phyloP scores from a whole-genome alignment of 2,113 vertebrate species.

The Eurypyga helias region DNA sequence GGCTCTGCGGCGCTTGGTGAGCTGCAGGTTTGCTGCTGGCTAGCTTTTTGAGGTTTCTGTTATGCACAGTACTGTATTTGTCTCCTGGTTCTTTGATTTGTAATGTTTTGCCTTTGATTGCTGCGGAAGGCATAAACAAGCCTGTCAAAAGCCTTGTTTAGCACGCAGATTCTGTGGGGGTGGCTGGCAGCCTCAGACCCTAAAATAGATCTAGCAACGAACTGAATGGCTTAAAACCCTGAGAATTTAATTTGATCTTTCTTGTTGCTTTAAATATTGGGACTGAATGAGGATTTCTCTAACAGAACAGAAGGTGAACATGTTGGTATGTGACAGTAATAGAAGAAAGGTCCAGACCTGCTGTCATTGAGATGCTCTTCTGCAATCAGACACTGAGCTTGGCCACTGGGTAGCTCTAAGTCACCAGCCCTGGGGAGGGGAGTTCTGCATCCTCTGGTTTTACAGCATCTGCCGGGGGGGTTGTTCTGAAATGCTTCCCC shows the following conservation, averaged over 20 bases:
- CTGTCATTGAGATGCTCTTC: constrained; percentile 37
- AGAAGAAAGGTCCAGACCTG: constrained; percentile 44
- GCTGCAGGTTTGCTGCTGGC: constrained; percentile 44
- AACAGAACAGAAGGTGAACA: constrained; percentile 56
- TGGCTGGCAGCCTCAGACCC: constrained; percentile 51
- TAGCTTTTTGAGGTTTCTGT: constrained; percentile 32
- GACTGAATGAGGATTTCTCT: constrained; percentile 48
- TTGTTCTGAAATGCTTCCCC: neutral
- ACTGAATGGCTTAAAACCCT: constrained; percentile 13
- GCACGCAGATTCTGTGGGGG: neutral
- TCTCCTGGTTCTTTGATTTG: constrained; percentile 53
- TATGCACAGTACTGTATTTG: neutral
- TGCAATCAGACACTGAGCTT: neutral
- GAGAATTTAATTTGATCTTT: constrained; percentile 51
- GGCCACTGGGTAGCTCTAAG: neutral
- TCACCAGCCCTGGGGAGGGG: neutral
- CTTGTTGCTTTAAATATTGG: constrained; percentile 56
- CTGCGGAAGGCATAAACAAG: constrained; percentile 59
- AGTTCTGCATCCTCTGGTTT: neutral
- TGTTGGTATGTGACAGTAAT: constrained; percentile 48
- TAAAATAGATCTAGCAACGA: constrained; percentile 59
- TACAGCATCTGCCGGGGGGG: accelerated
- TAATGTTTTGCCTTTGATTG: constrained; percentile 58
- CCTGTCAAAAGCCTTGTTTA: constrained; percentile 60
- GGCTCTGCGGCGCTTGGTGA: neutral